phyloP scores from a whole-genome alignment of 92 coral and sea anemone genomes.

The Virgularia gustaviana region DNA sequence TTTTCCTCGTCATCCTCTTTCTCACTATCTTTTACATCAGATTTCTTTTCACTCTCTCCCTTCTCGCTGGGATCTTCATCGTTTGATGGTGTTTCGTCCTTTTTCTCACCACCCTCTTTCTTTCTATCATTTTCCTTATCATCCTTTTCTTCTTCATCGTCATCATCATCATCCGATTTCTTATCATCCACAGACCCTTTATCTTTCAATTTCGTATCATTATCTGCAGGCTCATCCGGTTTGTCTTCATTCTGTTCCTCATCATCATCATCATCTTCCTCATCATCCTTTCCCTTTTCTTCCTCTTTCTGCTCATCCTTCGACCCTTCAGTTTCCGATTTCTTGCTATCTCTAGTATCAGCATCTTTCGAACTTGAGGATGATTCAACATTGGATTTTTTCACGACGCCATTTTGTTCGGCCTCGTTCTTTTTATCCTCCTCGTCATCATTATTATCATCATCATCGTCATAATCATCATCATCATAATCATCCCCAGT shows the following conservation, averaged over 20 bases:
- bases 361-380: not conserved
- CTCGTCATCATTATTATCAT: constrained; percentile 36
- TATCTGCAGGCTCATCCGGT: constrained; percentile 9
- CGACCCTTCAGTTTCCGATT: not conserved
- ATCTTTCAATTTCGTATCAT: not conserved
- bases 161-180: too few species aligned
- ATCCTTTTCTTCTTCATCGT: constrained; percentile 19
- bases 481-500: constrained; percentile 61
- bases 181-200: not conserved
- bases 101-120: too few species aligned
- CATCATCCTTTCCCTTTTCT: constrained; percentile 19
- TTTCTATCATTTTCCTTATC: too few species aligned
- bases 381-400: constrained; percentile 29
- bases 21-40: not conserved
- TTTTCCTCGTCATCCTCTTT: constrained; percentile 28
- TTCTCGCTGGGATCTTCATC: constrained; percentile 29
- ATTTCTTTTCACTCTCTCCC: constrained; percentile 17
- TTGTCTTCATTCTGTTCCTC: constrained; percentile 44
- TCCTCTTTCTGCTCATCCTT: constrained; percentile 29
- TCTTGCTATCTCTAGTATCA: not conserved
- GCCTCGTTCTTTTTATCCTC: constrained; percentile 37
- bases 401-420: constrained; percentile 41
- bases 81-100: constrained; percentile 11
- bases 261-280: constrained; percentile 31
- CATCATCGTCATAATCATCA: constrained; percentile 48